Percentiles rank a stretch among this genome's conserved stretches.
Conservation (phyloP, 1,140 invertebrate genomes). For the Calosoma granatense region DNA sequence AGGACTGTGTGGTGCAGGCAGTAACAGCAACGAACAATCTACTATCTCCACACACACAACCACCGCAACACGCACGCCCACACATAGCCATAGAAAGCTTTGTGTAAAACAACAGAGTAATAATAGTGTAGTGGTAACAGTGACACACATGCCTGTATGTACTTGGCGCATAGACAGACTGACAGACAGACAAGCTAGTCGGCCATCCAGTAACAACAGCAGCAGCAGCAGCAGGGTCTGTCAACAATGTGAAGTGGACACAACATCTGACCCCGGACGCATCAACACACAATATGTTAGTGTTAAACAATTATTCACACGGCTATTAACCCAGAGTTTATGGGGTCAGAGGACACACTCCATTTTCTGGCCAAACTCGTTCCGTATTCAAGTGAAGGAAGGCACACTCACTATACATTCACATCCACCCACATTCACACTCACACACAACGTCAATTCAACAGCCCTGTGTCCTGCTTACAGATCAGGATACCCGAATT, state of each 20-base stretch:
- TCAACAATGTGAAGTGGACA: neutral
- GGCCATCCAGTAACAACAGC: neutral
- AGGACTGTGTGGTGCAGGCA: neutral
- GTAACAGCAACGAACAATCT: neutral
- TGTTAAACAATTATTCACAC: neutral
- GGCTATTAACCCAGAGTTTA: neutral
- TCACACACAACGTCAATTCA: no score
- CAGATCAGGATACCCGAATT: no score
- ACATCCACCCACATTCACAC: no score
- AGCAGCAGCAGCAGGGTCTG: neutral
- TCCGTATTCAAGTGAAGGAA: neutral
- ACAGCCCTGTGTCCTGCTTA: no score
- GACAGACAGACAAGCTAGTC: no score
- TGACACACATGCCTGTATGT: no score
- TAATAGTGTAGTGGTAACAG: no score
- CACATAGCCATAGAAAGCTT: no score
- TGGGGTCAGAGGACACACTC: neutral
- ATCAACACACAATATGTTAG: neutral
- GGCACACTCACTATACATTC: no score
- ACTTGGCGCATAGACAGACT: neutral
- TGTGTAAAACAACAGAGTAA: no score
- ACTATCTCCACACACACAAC: no score
- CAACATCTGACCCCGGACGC: neutral
- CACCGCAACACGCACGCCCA: no score
- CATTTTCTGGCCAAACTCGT: neutral